Base-by-base conservation (phyloP, 2,888 invertebrate species). In the Schizaphis graminum region DNA sequence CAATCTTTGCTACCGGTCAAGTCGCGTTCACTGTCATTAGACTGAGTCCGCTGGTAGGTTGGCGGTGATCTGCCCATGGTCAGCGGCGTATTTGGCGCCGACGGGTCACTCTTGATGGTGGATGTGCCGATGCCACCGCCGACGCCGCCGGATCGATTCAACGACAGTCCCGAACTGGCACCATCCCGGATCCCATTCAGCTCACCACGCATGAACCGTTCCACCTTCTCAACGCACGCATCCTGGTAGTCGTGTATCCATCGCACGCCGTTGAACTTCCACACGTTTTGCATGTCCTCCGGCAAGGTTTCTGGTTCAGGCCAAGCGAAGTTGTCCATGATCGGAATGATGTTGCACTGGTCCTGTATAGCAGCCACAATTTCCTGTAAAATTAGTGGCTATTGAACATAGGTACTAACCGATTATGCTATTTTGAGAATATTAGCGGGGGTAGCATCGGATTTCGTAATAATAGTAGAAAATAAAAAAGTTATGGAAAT, bases 231-330 rank as follows among this genome's bases (percentile, higher is more conserved):
- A 96, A 99, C 99, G 96, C 99, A 99, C 5, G 99, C 99, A 95
- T 99, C 99, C 96, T 99, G 99, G 96, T 99, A 99, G 96, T 99
- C 99, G 96, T 99, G 99, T 95, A 99, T 99, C 99, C 99, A 99
- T 95, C 97, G 96, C 94, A 99, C 98, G 93, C 99, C 99, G 96
- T 99, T 99, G 96, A 99, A 99, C 96, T 98, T 98, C 95, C 98
- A 98, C 94, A 99, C 98, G 94, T 98, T 98, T 95, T 99, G 97
- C 98, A 99, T 99, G 96, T 99, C 99, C 96, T 98, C 98, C 0
- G 99, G 99, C 93, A 99, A 97, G 95, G 97, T 97, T 95, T 99
- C 99, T 3, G 98, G 97, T 95, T 98, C 98, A 7, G 99, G 99
- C 98, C 99, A 99, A 95, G 97, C 97, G 96, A 99, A 99, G 96